Evolutionary conservation across 2,888 invertebrate species (phyloP).

Genomic region (Mimumesa dahlbomi): DNA sequence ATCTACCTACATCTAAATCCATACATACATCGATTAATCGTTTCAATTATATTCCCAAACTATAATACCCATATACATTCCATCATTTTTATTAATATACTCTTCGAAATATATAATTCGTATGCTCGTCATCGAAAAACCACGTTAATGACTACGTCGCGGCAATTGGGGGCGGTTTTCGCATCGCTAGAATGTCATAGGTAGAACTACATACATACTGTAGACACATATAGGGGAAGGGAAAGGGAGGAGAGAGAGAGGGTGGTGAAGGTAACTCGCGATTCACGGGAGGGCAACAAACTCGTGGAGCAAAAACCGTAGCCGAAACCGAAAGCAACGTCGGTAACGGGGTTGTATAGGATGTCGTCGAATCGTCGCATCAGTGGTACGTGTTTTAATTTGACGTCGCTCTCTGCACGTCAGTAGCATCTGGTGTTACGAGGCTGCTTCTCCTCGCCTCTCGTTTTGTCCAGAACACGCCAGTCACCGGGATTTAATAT

Average conservation of each 20-base stretch:
- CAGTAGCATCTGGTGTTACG: conserved; percentile 78
- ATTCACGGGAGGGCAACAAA: conserved; percentile 3
- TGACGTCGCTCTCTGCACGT: conserved; percentile 78
- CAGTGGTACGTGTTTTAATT: conserved; percentile 77
- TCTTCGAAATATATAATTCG: no score
- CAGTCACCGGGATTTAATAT: conserved; percentile 79
- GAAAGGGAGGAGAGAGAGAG: background rate
- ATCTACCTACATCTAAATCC: no score
- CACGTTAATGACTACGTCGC: no score
- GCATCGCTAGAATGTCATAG: no score
- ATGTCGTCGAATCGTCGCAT: conserved; percentile 77
- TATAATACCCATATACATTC: no score
- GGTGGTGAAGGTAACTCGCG: background rate
- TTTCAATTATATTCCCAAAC: conserved; percentile 25
- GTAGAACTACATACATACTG: no score
- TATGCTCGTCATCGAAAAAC: no score
- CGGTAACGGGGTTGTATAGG: conserved; percentile 61
- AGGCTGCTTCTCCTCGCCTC: conserved; percentile 67
- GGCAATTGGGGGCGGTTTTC: no score
- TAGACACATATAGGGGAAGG: background rate
- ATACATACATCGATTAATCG: conserved; percentile 46
- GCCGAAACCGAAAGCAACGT: conserved; percentile 16
- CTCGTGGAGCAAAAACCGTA: background rate
- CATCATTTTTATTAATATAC: no score
- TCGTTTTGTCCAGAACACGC: conserved; percentile 72